These are phyloP conservation scores for Epizoanthus rinbou DNA, from an alignment of 92 coral and sea anemone species.

Conservation along the genomic window DNA sequence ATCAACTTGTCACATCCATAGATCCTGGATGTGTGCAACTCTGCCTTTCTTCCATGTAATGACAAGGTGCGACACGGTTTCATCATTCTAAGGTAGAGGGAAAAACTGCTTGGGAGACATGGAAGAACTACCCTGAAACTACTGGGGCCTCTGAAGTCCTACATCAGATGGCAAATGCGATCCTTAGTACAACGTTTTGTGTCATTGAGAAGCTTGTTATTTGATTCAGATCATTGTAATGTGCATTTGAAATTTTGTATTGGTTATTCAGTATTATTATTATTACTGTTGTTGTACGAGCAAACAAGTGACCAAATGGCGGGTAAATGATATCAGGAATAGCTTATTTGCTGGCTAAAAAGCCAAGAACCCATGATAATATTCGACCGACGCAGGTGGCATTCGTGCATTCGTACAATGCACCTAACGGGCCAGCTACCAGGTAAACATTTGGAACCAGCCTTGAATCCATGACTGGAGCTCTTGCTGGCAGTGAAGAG, in stretches of 20 bases:
- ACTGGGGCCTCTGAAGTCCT: conserved; percentile 7
- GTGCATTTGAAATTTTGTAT: too few relatives aligned
- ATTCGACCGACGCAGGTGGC: background rate
- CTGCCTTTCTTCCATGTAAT: conserved; percentile 40
- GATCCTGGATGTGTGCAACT: conserved; percentile 24
- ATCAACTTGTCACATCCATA: background rate
- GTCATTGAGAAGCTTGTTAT: too few relatives aligned
- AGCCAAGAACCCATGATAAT: too few relatives aligned
- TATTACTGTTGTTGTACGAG: too few relatives aligned
- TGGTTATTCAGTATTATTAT: too few relatives aligned
- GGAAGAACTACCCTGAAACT: conserved; percentile 25
- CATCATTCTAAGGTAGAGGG: conserved; percentile 40
- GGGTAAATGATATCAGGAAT: too few relatives aligned
- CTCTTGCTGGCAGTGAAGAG: background rate
- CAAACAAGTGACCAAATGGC: too few relatives aligned
- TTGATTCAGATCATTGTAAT: too few relatives aligned
- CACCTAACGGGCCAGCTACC: conserved; percentile 38
- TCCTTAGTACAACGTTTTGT: background rate
- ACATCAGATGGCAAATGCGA: background rate
- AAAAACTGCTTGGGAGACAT: conserved; percentile 48
- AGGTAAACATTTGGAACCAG: conserved; percentile 30
- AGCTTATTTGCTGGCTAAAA: too few relatives aligned
- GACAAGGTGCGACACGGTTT: conserved; percentile 36
- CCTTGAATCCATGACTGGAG: conserved; percentile 32
- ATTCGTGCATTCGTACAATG: conserved; percentile 10